phyloP scores from a whole-genome alignment of 2,113 vertebrate genomes.

The Probosciger aterrimus region DNA sequence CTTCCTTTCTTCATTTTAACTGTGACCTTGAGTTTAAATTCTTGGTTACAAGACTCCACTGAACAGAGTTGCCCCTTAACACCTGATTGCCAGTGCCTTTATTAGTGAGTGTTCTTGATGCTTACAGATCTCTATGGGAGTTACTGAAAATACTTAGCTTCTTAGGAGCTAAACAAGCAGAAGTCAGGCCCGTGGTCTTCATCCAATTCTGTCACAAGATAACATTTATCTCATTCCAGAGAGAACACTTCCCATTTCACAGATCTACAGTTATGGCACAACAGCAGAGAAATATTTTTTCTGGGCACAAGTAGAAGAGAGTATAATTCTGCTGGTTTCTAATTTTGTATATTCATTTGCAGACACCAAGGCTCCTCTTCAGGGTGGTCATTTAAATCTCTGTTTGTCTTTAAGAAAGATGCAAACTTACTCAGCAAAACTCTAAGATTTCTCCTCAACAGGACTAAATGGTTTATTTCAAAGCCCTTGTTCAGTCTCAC shows the following conservation, averaged over 20 bases:
- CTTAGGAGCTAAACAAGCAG: not conserved
- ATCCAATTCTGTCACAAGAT: not conserved
- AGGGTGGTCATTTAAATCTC: not conserved
- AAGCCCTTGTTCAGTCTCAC: not conserved
- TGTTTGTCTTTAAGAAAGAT: not conserved
- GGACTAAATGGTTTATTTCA: not conserved
- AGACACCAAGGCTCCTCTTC: constrained; percentile 17
- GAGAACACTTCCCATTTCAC: not conserved
- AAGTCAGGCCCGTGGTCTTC: not conserved
- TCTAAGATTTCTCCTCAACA: not conserved
- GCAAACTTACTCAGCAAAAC: not conserved
- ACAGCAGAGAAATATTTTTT: constrained; percentile 14
- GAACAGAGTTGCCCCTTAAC: not conserved
- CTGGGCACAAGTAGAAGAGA: not conserved
- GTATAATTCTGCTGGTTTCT: not conserved
- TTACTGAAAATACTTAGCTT: not conserved
- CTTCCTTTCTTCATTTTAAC: constrained; percentile 21
- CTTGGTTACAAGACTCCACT: not conserved
- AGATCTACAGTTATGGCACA: not conserved
- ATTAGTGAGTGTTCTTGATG: not conserved
- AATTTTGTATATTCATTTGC: constrained; percentile 7
- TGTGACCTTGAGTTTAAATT: not conserved
- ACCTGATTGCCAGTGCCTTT: not conserved
- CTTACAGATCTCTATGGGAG: not conserved
- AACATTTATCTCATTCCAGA: constrained; percentile 24